Conservation (phyloP, 1,140 invertebrate species). For the Nylanderia fulva region DNA sequence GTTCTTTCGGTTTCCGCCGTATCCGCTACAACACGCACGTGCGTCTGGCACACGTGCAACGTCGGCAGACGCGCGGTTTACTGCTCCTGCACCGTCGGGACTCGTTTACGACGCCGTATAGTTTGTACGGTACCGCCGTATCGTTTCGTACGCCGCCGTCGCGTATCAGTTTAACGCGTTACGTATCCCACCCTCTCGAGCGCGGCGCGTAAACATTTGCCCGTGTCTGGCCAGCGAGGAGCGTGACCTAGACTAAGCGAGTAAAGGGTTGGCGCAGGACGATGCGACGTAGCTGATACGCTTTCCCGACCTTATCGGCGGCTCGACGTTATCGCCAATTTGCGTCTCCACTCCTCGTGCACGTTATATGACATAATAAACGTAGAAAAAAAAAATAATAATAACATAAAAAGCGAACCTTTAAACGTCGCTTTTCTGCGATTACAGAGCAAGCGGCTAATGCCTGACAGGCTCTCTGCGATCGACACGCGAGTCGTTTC, state of each 20-base stretch:
- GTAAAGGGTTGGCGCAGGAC: slow-evolving; percentile 3
- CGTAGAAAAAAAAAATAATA: slow-evolving; percentile 1
- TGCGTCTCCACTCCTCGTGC: background rate
- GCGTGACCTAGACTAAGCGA: slow-evolving; percentile 15
- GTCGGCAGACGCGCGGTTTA: slow-evolving; percentile 47
- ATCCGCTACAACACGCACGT: slow-evolving; percentile 38
- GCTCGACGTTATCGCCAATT: background rate
- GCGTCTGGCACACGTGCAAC: slow-evolving; percentile 45
- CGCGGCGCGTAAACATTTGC: slow-evolving; percentile 32
- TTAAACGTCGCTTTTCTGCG: slow-evolving; percentile 40
- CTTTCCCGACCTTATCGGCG: slow-evolving; percentile 17
- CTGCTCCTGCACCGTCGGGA: slow-evolving; percentile 30
- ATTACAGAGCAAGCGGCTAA: slow-evolving; percentile 32
- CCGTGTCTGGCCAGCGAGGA: slow-evolving; percentile 26
- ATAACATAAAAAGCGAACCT: slow-evolving; percentile 34
- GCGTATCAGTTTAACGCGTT: slow-evolving; percentile 69
- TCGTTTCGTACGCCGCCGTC: slow-evolving; percentile 59
- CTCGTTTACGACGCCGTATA: slow-evolving; percentile 65
- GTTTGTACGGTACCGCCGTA: slow-evolving; percentile 26
- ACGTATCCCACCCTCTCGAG: slow-evolving; percentile 15
- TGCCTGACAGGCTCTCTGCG: slow-evolving; percentile 17
- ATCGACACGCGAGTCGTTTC: slow-evolving; percentile 41
- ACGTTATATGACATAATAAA: slow-evolving; percentile 10
- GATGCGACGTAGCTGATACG: background rate
- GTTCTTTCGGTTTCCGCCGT: background rate